Percentiles rank a stretch among this genome's conserved stretches.
These are phyloP conservation scores for Callipepla californica DNA, from an alignment of 2,113 vertebrate genomes.

Conservation along the genomic window DNA sequence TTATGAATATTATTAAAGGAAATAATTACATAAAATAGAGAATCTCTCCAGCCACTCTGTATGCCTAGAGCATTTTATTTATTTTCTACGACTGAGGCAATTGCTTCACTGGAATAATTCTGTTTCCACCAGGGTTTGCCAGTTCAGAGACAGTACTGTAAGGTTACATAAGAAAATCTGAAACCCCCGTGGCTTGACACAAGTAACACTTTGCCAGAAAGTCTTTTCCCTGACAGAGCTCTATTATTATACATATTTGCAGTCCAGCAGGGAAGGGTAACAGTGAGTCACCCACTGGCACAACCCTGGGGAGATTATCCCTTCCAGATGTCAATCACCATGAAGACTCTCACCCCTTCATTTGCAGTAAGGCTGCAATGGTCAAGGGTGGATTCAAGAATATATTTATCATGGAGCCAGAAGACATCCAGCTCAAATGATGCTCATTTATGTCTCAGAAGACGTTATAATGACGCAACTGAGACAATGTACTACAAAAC, in stretches of 20 bases:
- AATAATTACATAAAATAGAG: not conserved
- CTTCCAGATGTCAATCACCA: slow-evolving; percentile 2
- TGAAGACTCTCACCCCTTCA: not conserved
- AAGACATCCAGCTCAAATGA: not conserved
- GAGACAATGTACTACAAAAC: not conserved
- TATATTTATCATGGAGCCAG: not conserved
- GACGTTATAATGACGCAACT: not conserved
- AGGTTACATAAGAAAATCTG: not conserved
- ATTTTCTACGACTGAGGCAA: not conserved
- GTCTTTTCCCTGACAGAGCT: not conserved
- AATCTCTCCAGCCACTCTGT: not conserved
- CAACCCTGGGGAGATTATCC: not conserved
- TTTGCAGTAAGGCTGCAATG: not conserved
- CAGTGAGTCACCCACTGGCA: not conserved
- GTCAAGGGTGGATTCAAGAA: not conserved
- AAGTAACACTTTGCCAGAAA: not conserved
- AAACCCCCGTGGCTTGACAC: not conserved
- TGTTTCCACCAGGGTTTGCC: not conserved
- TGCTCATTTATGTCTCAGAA: not conserved
- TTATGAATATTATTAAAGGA: not conserved
- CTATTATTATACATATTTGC: not conserved
- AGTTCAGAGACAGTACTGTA: not conserved
- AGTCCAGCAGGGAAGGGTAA: not conserved
- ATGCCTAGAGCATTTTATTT: not conserved
- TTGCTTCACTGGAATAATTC: not conserved